Evolutionary conservation across 2,888 invertebrate genomes (phyloP), one percentile per base, ranked within the genome.

Genomic region (Dynastes maya): DNA sequence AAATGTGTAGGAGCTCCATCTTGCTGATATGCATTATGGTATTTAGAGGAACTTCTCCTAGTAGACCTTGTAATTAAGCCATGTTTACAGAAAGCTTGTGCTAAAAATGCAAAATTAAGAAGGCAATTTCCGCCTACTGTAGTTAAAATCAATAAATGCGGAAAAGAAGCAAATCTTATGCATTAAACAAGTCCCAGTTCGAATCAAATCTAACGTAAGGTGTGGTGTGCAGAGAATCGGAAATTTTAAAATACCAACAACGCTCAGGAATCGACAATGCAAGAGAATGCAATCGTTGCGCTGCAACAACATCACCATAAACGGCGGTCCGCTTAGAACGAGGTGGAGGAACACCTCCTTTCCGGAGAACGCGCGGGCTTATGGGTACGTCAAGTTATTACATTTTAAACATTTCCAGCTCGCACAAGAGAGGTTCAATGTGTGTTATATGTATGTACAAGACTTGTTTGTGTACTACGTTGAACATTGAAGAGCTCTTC

Each of bases 221-320:
- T 40, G 72, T 74, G 71, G 72, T 74, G 3, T 53, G n/a, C 22
- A 74, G 72, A 61, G 72, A 27, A 74, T 61, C 61, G 40, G 61
- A 40, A 74, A 74, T 71, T 71, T 71, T 71, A 55, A 71, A 53
- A 71, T 71, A 55, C 71, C 70, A 70, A 53, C 45, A 45, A 8
- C 45, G 9, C 70, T 13, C 70, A 1, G 71, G 55, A 58, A 55
- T 71, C 55, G 55, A 70, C 70, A 70, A 70, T 70, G 70, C 70
- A 70, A 70, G 32, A 53, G 71, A 71, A 71, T 71, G 71, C 45
- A 74, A 74, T 37, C 61, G 71, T 16, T 58, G 37, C 37, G 71
- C 27, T 58, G 37, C 63, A 37, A 16, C 51, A 74, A 61, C 72
- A 61, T 74, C 61, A 74, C 72, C 72, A 74, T 74, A 74, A 74